phyloP scores from a whole-genome alignment of 2,888 invertebrate genomes.

The Nipponacmea schrenckii region DNA sequence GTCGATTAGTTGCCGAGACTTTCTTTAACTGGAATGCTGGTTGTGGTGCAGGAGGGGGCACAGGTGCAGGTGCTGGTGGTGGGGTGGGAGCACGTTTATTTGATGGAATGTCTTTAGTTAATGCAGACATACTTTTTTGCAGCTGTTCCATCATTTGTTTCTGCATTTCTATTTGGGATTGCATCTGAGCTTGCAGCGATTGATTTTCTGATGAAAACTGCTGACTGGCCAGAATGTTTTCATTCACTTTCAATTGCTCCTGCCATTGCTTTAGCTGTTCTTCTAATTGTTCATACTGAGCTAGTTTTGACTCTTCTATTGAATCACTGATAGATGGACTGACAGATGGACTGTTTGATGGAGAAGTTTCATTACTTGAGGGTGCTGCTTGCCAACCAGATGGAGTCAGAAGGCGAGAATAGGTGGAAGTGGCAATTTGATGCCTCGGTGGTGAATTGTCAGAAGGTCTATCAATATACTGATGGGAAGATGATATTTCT shows the following conservation, averaged over 20 bases:
- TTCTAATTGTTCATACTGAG: conserved; percentile 56
- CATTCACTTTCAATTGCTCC: conserved; percentile 57
- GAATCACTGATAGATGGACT: neutral
- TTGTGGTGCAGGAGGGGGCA: conserved; percentile 15
- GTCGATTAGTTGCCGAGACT: conserved; percentile 7
- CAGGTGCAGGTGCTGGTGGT: conserved; percentile 19
- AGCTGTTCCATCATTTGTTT: conserved; percentile 51
- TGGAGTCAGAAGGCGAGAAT: neutral
- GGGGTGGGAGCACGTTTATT: conserved; percentile 10
- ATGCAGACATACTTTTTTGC: conserved; percentile 46
- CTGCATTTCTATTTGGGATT: conserved; percentile 50
- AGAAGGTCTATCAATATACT: neutral
- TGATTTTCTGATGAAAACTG: conserved; percentile 40
- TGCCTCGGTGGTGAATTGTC: neutral
- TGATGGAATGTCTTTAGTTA: conserved; percentile 23
- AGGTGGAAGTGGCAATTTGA: neutral
- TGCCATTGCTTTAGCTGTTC: conserved; percentile 59
- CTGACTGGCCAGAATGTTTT: conserved; percentile 49
- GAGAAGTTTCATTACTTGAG: neutral
- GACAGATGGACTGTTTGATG: neutral
- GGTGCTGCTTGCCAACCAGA: neutral
- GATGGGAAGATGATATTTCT: neutral
- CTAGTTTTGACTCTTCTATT: conserved; percentile 36
- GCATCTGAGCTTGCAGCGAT: conserved; percentile 47
- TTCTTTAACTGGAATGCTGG: conserved; percentile 18